Conservation (phyloP, 2,113 vertebrate genomes). For the Himantopus leucocephalus region DNA sequence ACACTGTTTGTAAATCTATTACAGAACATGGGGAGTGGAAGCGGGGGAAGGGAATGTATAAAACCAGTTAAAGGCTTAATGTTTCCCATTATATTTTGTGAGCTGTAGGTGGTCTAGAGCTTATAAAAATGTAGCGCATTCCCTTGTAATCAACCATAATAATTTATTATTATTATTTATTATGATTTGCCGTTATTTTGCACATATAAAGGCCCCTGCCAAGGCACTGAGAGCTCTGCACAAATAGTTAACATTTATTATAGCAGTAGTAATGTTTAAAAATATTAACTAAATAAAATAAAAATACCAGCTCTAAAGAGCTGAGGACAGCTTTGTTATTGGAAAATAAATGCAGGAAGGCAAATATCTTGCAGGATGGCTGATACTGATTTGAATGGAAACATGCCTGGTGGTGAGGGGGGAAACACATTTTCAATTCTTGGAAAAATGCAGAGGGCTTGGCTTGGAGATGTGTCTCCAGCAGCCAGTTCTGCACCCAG, state of each 20-base stretch:
- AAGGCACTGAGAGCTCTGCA: conserved; percentile 40
- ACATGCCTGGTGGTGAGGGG: not conserved
- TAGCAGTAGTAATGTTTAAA: conserved; percentile 49
- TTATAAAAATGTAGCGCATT: conserved; percentile 69
- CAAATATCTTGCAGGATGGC: conserved; percentile 44
- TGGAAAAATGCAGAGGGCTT: not conserved
- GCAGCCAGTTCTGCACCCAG: not conserved
- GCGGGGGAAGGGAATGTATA: conserved; percentile 46
- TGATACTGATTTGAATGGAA: conserved; percentile 53
- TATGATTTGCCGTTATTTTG: conserved; percentile 60
- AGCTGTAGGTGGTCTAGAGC: conserved; percentile 72
- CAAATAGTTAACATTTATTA: conserved; percentile 66
- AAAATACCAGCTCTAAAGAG: conserved; percentile 61
- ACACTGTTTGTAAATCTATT: conserved; percentile 65
- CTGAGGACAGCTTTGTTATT: conserved; percentile 55
- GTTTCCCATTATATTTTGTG: conserved; percentile 74
- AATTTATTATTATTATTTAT: conserved; percentile 73
- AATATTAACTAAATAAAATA: conserved; percentile 70
- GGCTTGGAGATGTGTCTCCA: not conserved
- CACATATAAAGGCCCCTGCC: conserved; percentile 36
- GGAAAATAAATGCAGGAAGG: conserved; percentile 61
- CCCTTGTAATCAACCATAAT: conserved; percentile 68
- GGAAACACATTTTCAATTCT: not conserved
- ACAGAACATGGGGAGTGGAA: conserved; percentile 49
- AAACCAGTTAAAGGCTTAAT: conserved; percentile 71